phyloP scores from a whole-genome alignment of 2,888 invertebrate species.

The Dyspetes luteomarginatus region DNA sequence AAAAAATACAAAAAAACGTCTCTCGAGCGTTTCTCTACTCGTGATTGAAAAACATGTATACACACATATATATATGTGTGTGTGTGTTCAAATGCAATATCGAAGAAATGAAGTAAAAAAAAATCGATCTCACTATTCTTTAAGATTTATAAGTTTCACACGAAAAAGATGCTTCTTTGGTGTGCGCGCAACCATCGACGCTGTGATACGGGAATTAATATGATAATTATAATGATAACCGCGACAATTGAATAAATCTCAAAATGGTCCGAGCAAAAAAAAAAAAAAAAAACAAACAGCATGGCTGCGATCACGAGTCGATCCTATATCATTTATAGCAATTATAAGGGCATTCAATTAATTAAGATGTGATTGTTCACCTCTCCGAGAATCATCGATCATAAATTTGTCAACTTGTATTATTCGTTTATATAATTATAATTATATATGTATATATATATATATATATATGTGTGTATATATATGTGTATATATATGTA shows the following conservation, averaged over 20 bases:
- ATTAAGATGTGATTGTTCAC: slow-evolving; percentile 39
- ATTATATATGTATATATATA: too few relatives aligned
- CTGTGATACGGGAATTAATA: slow-evolving; percentile 62
- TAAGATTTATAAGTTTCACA: slow-evolving; percentile 54
- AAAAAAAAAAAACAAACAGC: neutral
- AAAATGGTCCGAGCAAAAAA: neutral
- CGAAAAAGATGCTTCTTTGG: slow-evolving; percentile 46
- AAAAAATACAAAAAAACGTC: slow-evolving; percentile 12
- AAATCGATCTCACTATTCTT: slow-evolving; percentile 60
- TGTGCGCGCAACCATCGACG: slow-evolving; percentile 49
- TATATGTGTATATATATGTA: too few relatives aligned
- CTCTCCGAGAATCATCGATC: slow-evolving; percentile 44
- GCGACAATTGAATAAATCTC: slow-evolving; percentile 33
- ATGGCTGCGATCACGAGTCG: slow-evolving; percentile 11
- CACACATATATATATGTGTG: too few relatives aligned
- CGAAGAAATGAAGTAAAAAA: slow-evolving; percentile 9
- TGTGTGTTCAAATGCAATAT: slow-evolving; percentile 39
- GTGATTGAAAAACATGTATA: too few relatives aligned
- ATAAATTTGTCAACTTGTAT: slow-evolving; percentile 38
- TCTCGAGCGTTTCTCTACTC: slow-evolving; percentile 51
- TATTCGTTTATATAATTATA: slow-evolving; percentile 50
- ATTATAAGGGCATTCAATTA: slow-evolving; percentile 53
- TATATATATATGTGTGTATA: too few relatives aligned
- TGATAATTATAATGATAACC: slow-evolving; percentile 20
- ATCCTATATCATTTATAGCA: slow-evolving; percentile 33